Conservation (phyloP, 2,797 vertebrate genomes). For the Oophaga sylvatica region DNA sequence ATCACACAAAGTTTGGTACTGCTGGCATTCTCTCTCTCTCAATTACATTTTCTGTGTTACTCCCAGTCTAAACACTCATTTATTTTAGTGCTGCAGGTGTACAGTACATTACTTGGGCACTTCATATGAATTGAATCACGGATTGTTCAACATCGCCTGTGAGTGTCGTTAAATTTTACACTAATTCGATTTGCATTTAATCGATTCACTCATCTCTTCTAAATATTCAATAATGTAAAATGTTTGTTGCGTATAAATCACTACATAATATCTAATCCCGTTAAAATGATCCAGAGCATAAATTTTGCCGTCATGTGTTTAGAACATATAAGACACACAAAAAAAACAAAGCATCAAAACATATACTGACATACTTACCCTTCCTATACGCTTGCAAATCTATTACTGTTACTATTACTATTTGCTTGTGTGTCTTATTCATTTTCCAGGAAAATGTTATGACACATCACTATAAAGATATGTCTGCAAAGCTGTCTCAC, state of each 20-base stretch:
- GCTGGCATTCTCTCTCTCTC: too few relatives aligned
- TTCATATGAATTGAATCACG: too few relatives aligned
- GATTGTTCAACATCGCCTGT: too few relatives aligned
- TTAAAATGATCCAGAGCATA: neutral
- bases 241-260: too few relatives aligned
- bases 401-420: slow-evolving; percentile 1
- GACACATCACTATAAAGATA: slow-evolving; percentile 27
- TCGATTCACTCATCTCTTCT: too few relatives aligned
- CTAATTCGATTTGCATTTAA: too few relatives aligned
- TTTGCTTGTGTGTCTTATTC: slow-evolving; percentile 24
- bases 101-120: too few relatives aligned
- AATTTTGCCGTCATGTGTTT: neutral
- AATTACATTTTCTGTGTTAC: too few relatives aligned
- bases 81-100: too few relatives aligned
- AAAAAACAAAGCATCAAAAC: neutral
- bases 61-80: too few relatives aligned
- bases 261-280: neutral
- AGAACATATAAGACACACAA: neutral
- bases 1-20: too few relatives aligned
- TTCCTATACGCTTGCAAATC: neutral
- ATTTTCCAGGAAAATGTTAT: slow-evolving; percentile 20
- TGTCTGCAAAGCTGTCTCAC: slow-evolving; percentile 32
- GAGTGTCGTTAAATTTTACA: too few relatives aligned
- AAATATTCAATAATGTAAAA: neutral
- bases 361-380: neutral